phyloP scores from a whole-genome alignment of 2,797 vertebrate species.

The Chaenodraco wilsoni region DNA sequence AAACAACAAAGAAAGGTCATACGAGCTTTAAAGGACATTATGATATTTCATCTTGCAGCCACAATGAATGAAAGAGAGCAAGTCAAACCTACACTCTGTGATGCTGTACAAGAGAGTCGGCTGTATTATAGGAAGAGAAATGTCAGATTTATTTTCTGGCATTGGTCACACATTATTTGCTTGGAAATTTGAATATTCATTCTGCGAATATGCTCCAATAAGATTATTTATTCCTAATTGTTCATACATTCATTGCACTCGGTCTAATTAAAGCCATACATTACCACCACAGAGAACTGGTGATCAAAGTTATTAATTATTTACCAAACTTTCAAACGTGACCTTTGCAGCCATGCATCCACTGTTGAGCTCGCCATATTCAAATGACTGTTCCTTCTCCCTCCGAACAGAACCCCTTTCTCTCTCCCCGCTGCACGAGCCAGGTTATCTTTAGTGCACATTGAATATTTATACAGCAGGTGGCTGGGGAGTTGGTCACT shows the following conservation, averaged over 20 bases:
- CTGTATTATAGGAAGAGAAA: slow-evolving; percentile 7
- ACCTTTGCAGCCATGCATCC: slow-evolving; percentile 57
- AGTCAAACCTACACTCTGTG: slow-evolving; percentile 11
- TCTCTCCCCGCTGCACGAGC: slow-evolving; percentile 47
- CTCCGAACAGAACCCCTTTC: slow-evolving; percentile 45
- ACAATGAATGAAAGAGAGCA: slow-evolving; percentile 22
- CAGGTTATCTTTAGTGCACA: slow-evolving; percentile 83
- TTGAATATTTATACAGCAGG: slow-evolving; percentile 81
- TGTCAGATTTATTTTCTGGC: neutral
- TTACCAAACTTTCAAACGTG: slow-evolving; percentile 66
- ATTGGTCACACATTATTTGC: slow-evolving; percentile 1
- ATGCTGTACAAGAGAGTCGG: slow-evolving; percentile 22
- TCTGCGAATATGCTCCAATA: slow-evolving; percentile 10
- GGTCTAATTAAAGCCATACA: slow-evolving; percentile 61
- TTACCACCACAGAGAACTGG: slow-evolving; percentile 34
- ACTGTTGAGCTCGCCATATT: slow-evolving; percentile 49
- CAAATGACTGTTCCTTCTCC: slow-evolving; percentile 55
- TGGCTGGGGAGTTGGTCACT: slow-evolving; percentile 75
- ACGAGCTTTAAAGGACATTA: slow-evolving; percentile 56
- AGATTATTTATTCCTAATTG: slow-evolving; percentile 21
- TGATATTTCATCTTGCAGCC: slow-evolving; percentile 55
- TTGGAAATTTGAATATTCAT: slow-evolving; percentile 25
- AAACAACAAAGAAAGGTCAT: slow-evolving; percentile 71
- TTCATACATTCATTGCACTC: slow-evolving; percentile 7
- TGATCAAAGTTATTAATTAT: slow-evolving; percentile 74